These are phyloP conservation scores for Harpagoxenus sublaevis DNA, from an alignment of 2,888 invertebrate genomes.

Conservation along the genomic window DNA sequence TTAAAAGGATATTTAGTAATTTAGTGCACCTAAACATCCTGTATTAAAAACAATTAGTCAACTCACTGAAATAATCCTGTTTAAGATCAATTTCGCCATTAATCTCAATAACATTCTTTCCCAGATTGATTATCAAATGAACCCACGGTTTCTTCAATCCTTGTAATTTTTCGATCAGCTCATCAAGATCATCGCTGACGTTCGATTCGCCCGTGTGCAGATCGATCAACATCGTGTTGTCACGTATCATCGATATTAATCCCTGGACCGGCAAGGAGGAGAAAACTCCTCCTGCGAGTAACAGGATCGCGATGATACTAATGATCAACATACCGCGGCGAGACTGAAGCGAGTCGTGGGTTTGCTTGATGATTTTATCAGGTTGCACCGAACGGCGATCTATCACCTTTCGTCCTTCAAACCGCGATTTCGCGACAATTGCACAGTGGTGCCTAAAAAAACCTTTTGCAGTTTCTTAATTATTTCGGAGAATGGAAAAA, in stretches of 20 bases:
- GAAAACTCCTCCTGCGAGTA: neutral
- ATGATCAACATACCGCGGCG: constrained; percentile 21
- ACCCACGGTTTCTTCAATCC: neutral
- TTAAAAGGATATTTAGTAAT: neutral
- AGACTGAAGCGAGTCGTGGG: constrained; percentile 28
- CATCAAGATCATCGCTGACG: neutral
- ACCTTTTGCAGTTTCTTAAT: neutral
- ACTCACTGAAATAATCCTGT: constrained; percentile 17
- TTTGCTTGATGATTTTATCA: constrained; percentile 41
- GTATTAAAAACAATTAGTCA: neutral
- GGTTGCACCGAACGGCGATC: neutral
- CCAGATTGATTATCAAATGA: neutral
- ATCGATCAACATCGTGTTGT: neutral
- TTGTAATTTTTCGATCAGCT: neutral
- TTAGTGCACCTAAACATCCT: neutral
- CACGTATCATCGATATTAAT: neutral
- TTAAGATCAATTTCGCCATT: neutral
- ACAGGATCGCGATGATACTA: constrained; percentile 25
- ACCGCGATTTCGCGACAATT: constrained; percentile 19
- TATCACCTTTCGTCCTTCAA: neutral
- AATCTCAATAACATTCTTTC: neutral
- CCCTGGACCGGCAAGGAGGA: constrained; percentile 6
- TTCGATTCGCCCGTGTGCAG: neutral
- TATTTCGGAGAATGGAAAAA: neutral
- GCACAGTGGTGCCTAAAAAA: constrained; percentile 19